These are phyloP conservation scores for Beroe ovata DNA, from an alignment of 37 sponge, comb jelly and placozoan species.

Conservation along the genomic window DNA sequence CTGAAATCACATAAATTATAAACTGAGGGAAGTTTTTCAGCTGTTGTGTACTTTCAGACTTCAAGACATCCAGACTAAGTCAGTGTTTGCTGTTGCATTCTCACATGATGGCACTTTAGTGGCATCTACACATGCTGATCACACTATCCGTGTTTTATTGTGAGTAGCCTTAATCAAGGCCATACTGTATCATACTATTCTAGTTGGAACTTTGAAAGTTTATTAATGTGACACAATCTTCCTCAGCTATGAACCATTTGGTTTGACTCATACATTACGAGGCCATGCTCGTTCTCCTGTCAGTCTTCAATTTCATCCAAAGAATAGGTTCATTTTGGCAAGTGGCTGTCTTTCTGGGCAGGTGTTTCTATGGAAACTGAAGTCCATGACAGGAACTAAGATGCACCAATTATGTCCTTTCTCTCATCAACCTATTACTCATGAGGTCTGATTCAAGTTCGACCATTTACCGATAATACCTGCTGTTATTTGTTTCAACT, in stretches of 20 bases:
- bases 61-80: conserved; percentile 58
- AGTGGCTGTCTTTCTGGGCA: conserved; percentile 67
- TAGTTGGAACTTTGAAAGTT: too few relatives aligned
- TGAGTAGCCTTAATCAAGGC: too few relatives aligned
- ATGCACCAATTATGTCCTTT: conserved; percentile 55
- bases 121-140: conserved; percentile 61
- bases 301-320: conserved; percentile 62
- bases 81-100: conserved; percentile 66
- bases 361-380: conserved; percentile 56
- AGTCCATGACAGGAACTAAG: conserved; percentile 40
- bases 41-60: too few relatives aligned
- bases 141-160: conserved; percentile 47
- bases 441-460: conserved; percentile 32
- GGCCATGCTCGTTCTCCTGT: conserved; percentile 59
- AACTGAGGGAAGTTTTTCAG: too few relatives aligned
- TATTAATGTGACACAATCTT: too few relatives aligned
- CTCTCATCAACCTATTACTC: conserved; percentile 50
- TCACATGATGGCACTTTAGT: conserved; percentile 60
- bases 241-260: conserved; percentile 64
- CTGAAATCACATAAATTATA: too few relatives aligned
- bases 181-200: too few relatives aligned
- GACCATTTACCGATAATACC: too few relatives aligned
- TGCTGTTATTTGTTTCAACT: too few relatives aligned
- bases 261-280: conserved; percentile 56
- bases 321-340: conserved; percentile 15